Evolutionary conservation across 2,797 vertebrate species (phyloP), one percentile per base, ranked within the genome.

Genomic region (Scolopax rusticola): DNA sequence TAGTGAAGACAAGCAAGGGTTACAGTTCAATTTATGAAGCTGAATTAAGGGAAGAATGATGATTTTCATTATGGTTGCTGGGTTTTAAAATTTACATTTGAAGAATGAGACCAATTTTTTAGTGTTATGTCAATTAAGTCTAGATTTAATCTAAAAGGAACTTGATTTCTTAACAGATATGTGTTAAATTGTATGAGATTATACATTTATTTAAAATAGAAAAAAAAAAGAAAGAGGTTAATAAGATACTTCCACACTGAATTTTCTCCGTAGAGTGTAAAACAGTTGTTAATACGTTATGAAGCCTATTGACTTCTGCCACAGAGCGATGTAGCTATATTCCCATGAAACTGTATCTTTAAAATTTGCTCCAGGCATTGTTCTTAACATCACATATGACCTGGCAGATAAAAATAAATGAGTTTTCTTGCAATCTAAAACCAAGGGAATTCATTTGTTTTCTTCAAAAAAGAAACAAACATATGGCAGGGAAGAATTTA

Each of bases 321-420:
- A 33, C 23, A 78, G 41, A 41, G 15, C 25, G 45, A 18, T 24
- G 30, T 48, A 65, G 28, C 40, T 54, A 5, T 63, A 36, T 71
- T 96, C 40, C 71, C 40, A 30, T 63, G 79, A 85, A 96, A 85
- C 45, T 28, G 6, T 80, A 23, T 67, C 93, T 95, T 90, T 86
- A 73, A 90, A 85, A 88, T 82, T 84, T 95, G 59, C 70, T 43
- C 9, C 24, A 85, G 84, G 81, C 38, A 40, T 93, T 93, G 43
- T 79, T 92, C 63, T 77, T 94, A 90, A 57, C 56, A 71, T 89
- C 67, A 53, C 36, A 64, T 89, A 50, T 41, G 81, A 69, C 59
- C 28, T 32, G 27, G 17, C n/a, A 68, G 76, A 84, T 57, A 96
- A 67, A 94, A 95, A 80, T 71, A 57, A 96, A 92, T 64, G 60